These are phyloP conservation scores for Limnephilus lunatus DNA, from an alignment of 2,888 invertebrate species.

Conservation along the genomic window DNA sequence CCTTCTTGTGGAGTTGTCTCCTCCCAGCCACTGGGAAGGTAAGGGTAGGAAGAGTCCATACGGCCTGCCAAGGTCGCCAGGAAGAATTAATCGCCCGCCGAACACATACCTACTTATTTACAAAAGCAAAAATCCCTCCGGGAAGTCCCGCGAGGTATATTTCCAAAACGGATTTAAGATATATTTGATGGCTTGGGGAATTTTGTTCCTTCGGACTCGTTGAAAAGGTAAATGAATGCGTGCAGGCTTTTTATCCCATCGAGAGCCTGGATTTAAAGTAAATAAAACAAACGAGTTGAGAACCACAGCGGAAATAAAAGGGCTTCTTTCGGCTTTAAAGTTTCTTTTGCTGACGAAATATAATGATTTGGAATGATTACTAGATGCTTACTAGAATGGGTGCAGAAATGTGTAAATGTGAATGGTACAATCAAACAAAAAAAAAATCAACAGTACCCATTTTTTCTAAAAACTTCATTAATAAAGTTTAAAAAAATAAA, in stretches of 20 bases:
- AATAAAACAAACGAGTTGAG: not conserved
- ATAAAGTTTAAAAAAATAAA: no score
- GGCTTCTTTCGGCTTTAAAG: not conserved
- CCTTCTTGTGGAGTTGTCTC: not conserved
- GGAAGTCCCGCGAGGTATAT: conserved; percentile 29
- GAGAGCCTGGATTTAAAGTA: not conserved
- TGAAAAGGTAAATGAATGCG: conserved; percentile 37
- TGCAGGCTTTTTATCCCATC: not conserved
- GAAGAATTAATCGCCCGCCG: conserved; percentile 54
- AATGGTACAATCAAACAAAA: no score
- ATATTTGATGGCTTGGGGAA: conserved; percentile 23
- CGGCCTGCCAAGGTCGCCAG: conserved; percentile 42
- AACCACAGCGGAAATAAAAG: not conserved
- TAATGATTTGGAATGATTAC: not conserved
- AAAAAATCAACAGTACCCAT: no score
- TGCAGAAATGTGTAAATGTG: no score
- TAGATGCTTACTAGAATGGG: not conserved
- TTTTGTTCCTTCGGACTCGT: conserved; percentile 24
- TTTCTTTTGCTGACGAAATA: not conserved
- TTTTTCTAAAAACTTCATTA: no score
- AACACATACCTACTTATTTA: conserved; percentile 50
- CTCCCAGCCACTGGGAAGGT: not conserved
- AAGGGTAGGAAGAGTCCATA: not conserved
- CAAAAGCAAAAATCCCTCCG: conserved; percentile 23
- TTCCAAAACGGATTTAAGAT: conserved; percentile 43